Percentiles rank a stretch among this genome's conserved stretches.
Evolutionary conservation across 2,113 vertebrate species (phyloP).

Genomic region (Mus pahari): DNA sequence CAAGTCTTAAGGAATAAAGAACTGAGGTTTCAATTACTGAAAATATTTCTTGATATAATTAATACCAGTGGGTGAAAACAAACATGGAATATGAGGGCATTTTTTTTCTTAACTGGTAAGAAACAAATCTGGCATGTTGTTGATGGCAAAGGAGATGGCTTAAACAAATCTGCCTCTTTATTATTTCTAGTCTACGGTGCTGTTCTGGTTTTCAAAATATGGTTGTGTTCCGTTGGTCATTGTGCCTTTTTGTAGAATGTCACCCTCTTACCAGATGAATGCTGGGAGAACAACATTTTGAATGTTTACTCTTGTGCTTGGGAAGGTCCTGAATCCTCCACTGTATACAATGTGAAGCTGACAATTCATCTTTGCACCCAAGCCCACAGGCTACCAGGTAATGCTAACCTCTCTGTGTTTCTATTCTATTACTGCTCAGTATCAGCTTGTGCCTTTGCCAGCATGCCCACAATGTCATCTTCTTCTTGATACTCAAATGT

Average conservation of each 20-base stretch:
- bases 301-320: not conserved
- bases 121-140: slow-evolving; percentile 71
- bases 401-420: not conserved
- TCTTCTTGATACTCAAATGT: not conserved
- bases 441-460: not conserved
- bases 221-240: not conserved
- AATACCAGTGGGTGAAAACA: slow-evolving; percentile 62
- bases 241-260: slow-evolving; percentile 46
- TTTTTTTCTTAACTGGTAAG: slow-evolving; percentile 59
- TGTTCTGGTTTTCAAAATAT: slow-evolving; percentile 72
- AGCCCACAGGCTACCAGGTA: not conserved
- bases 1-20: slow-evolving; percentile 10
- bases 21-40: slow-evolving; percentile 35
- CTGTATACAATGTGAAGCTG: not conserved
- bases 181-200: slow-evolving; percentile 49
- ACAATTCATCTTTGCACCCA: not conserved
- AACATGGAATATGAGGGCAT: slow-evolving; percentile 3
- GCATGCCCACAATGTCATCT: not conserved
- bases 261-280: slow-evolving; percentile 22
- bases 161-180: slow-evolving; percentile 70
- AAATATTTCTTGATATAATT: slow-evolving; percentile 57
- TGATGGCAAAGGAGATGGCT: slow-evolving; percentile 26
- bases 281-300: slow-evolving; percentile 39
- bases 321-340: not conserved
- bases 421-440: not conserved